phyloP scores from a whole-genome alignment of 2,113 vertebrate genomes.

The Malurus cyaneus region DNA sequence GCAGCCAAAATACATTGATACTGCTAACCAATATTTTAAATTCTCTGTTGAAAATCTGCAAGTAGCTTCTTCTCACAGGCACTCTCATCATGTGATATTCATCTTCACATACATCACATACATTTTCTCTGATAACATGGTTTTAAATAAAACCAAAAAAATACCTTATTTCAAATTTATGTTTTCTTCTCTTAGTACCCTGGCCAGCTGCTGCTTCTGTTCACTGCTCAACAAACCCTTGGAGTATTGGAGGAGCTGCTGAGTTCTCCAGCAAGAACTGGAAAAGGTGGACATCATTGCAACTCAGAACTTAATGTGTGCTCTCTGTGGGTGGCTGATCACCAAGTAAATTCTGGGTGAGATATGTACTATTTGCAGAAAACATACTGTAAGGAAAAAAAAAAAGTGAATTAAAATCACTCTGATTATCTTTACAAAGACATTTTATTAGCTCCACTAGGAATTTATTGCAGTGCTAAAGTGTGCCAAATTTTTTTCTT shows the following conservation, averaged over 20 bases:
- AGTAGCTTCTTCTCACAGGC: conserved; percentile 30
- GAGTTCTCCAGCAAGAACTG: conserved; percentile 34
- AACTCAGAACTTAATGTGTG: conserved; percentile 10
- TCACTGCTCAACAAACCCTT: conserved; percentile 34
- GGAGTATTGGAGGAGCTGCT: conserved; percentile 33
- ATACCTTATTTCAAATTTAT: conserved; percentile 50
- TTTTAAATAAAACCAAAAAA: conserved; percentile 52
- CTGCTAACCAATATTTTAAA: conserved; percentile 62
- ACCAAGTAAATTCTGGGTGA: conserved; percentile 6
- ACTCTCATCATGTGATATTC: conserved; percentile 26
- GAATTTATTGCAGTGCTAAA: not conserved
- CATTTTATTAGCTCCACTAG: not conserved
- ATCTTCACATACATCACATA: conserved; percentile 29
- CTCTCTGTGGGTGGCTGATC: not conserved
- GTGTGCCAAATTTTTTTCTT: not conserved
- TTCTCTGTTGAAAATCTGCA: conserved; percentile 50
- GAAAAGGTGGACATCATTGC: not conserved
- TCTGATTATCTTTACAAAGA: not conserved
- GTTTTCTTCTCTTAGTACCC: conserved; percentile 25
- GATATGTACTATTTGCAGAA: not conserved
- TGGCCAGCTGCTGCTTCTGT: conserved; percentile 29
- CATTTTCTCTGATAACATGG: conserved; percentile 38
- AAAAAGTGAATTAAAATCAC: not conserved
- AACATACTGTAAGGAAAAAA: not conserved
- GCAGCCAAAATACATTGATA: not conserved